phyloP scores from a whole-genome alignment of 2,888 invertebrate genomes.

The Xylota segnis region DNA sequence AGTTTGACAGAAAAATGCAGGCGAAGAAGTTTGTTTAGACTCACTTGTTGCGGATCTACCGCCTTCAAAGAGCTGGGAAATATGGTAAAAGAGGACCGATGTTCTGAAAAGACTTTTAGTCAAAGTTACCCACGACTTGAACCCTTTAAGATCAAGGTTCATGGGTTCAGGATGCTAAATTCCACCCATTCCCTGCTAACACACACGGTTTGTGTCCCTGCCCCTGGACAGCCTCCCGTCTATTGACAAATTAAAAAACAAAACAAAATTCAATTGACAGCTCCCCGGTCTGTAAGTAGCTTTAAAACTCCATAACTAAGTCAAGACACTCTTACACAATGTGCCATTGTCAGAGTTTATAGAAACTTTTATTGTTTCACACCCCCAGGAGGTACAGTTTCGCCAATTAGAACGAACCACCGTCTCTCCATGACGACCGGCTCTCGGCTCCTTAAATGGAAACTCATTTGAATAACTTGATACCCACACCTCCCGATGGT shows the following conservation, averaged over 20 bases:
- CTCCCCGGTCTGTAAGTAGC: background rate
- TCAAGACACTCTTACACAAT: background rate
- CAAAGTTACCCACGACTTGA: no score
- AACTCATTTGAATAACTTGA: slow-evolving; percentile 39
- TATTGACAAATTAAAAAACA: background rate
- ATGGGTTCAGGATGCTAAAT: no score
- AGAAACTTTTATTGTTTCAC: slow-evolving; percentile 38
- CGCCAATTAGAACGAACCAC: slow-evolving; percentile 42
- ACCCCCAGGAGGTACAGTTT: background rate
- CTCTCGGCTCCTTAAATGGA: slow-evolving; percentile 24
- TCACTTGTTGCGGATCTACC: no score
- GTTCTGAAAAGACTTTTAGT: no score
- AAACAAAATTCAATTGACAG: background rate
- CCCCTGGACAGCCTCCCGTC: background rate
- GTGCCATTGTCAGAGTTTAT: background rate
- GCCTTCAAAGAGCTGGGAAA: no score
- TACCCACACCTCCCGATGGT: slow-evolving; percentile 26
- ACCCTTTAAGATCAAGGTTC: no score
- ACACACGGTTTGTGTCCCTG: no score
- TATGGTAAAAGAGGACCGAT: no score
- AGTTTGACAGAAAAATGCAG: no score
- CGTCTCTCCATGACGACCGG: slow-evolving; percentile 4
- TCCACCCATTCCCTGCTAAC: no score
- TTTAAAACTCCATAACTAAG: background rate
- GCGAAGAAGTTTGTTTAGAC: no score